Evolutionary conservation across 1,140 invertebrate species (phyloP), one percentile per base, ranked within the genome.

Genomic region (Trichoplusia ni): DNA sequence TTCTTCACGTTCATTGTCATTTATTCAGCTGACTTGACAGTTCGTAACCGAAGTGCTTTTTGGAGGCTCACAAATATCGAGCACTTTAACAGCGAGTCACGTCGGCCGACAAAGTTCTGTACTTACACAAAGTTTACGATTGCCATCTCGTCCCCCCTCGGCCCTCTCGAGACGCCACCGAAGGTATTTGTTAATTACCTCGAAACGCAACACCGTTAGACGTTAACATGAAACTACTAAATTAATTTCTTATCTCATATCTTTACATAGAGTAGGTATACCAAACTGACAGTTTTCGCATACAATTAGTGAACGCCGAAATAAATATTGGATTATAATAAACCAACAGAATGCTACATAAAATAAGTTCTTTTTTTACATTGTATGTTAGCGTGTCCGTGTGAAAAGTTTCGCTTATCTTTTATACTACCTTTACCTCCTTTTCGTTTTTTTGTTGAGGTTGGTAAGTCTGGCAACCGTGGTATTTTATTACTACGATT

Each of bases 1-100:
- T 69, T 67, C 58, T 75, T 77, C 75, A 77, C 70, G 66, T 54
- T 66, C 69, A 29, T 71, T 73, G 75, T 74, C 71, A 72, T 80
- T 75, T 71, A 67, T 79, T 27, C 31, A 9, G 56, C 68, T 79
- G 77, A 75, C 74, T 74, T 68, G 72, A 71, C 75, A 72, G 16
- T 74, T 51, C 47, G 19, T 19, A 38, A 54, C 21, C 11, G 8
- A 53, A 62, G 46, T 68, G 25, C 58, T 46, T 53, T 35, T 49
- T 31, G 23, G 9, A 4, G 19, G 37, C 51, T 56, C 44, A 21
- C 53, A 38, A 67, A 67, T 63, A 69, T 58, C 14, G 53, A 33
- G 53, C 35, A 64, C 49, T 68, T 67, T 56, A 53, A 46, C 56
- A 59, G 64, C 63, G 56, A 58, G 18, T n/a, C 38, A 38, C 21